phyloP scores from a whole-genome alignment of 2,113 vertebrate genomes.

The Caretta caretta region DNA sequence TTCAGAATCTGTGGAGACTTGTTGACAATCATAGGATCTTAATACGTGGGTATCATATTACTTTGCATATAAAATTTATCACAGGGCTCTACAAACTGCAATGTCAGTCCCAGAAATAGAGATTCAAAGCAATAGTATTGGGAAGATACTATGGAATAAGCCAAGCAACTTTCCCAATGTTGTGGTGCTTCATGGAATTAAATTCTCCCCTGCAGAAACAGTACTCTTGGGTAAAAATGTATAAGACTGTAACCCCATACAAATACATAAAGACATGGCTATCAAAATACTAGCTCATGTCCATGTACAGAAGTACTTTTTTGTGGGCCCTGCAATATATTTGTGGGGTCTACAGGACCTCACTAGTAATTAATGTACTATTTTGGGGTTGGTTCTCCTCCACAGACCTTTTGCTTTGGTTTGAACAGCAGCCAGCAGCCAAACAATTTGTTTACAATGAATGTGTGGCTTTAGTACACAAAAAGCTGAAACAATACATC shows the following conservation, averaged over 20 bases:
- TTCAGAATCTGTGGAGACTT: background rate
- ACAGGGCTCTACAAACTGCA: background rate
- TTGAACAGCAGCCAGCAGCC: background rate
- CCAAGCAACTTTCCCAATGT: background rate
- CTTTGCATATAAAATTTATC: constrained; percentile 19
- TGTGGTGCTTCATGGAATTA: fast-evolving
- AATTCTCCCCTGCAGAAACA: fast-evolving
- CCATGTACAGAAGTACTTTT: background rate
- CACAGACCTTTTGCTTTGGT: background rate
- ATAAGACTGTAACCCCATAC: background rate
- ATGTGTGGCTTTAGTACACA: background rate
- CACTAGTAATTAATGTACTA: background rate
- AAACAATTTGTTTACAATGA: background rate
- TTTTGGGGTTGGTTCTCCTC: background rate
- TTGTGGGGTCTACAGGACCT: background rate
- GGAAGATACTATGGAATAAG: fast-evolving
- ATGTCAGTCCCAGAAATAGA: constrained; percentile 16
- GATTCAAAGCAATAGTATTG: background rate
- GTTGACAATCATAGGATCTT: constrained; percentile 56
- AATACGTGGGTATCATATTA: background rate
- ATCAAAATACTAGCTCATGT: background rate
- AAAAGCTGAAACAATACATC: background rate
- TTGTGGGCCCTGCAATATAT: background rate
- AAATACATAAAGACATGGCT: fast-evolving
- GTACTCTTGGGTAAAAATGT: fast-evolving